phyloP scores from a whole-genome alignment of 1,140 invertebrate species.

The Lineus longissimus region DNA sequence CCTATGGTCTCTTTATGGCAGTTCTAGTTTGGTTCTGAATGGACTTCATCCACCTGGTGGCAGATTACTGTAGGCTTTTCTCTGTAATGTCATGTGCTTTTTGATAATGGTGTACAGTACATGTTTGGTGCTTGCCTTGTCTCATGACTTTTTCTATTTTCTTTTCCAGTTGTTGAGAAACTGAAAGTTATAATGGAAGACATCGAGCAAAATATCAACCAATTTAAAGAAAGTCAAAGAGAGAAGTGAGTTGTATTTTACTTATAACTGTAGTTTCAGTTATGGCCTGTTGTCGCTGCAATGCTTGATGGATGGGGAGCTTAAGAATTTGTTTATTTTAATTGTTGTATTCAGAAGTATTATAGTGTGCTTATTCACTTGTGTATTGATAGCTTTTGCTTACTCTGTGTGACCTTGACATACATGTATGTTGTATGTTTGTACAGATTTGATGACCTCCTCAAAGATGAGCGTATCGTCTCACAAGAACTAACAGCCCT shows the following conservation, averaged over 20 bases:
- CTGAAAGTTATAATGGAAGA: constrained; percentile 52
- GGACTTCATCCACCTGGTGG: too few relatives aligned
- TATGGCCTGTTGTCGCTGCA: background rate
- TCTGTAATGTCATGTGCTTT: too few relatives aligned
- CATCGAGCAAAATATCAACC: constrained; percentile 43
- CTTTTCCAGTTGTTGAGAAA: constrained; percentile 46
- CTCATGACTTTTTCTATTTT: background rate
- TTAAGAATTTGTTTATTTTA: too few relatives aligned
- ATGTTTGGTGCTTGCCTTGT: background rate
- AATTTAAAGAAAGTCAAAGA: constrained; percentile 48
- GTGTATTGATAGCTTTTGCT: too few relatives aligned
- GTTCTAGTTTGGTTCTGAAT: too few relatives aligned
- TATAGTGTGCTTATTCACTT: too few relatives aligned
- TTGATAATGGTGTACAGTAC: too few relatives aligned
- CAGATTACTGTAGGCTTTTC: too few relatives aligned
- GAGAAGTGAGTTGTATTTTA: constrained; percentile 30
- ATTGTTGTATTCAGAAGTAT: too few relatives aligned
- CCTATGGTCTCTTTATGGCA: background rate
- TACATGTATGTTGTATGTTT: too few relatives aligned
- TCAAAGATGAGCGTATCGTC: constrained; percentile 40
- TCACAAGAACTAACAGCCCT: constrained; percentile 42
- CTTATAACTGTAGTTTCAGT: background rate
- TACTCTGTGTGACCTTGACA: too few relatives aligned
- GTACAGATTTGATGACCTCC: constrained; percentile 46
- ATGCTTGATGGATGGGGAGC: too few relatives aligned